Conservation (phyloP, 1,140 invertebrate genomes). For the Ceratina australensis region DNA sequence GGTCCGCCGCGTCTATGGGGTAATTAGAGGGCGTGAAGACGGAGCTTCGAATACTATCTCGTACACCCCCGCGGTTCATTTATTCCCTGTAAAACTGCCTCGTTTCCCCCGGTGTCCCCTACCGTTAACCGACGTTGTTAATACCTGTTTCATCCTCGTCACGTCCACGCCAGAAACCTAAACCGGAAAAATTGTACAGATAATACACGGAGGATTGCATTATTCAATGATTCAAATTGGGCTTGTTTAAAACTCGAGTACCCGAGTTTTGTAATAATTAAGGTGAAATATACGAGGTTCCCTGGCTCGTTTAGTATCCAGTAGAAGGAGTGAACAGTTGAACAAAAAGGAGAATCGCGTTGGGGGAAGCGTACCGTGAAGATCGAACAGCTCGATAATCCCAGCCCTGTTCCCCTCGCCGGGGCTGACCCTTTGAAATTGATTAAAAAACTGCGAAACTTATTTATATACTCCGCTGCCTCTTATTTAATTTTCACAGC, state of each 20-base stretch:
- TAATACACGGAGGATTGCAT: too few species aligned
- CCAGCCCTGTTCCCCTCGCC: not conserved
- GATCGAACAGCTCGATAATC: conserved; percentile 18
- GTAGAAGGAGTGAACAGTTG: not conserved
- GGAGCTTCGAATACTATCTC: conserved; percentile 68
- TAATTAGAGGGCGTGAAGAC: conserved; percentile 79
- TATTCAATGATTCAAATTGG: not conserved
- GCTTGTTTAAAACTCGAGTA: not conserved
- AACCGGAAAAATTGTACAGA: too few species aligned
- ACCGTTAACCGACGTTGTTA: not conserved
- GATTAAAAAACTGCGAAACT: conserved; percentile 23
- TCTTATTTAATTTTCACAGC: conserved; percentile 15
- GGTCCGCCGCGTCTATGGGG: conserved; percentile 71
- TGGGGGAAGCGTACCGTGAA: conserved; percentile 11
- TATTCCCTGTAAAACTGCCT: conserved; percentile 34
- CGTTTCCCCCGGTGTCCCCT: conserved; percentile 17
- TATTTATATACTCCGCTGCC: conserved; percentile 1
- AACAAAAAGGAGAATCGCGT: not conserved
- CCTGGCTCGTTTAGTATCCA: not conserved
- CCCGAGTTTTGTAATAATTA: not conserved
- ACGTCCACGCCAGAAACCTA: too few species aligned
- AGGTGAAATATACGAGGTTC: not conserved
- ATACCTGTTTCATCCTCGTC: not conserved
- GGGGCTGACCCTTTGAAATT: conserved; percentile 11
- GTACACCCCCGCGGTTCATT: conserved; percentile 51